A percentile compares a stretch with the other conserved stretches of the same genome.
Conservation (phyloP, 2,113 vertebrate genomes). For the Seriola aureovittata region DNA sequence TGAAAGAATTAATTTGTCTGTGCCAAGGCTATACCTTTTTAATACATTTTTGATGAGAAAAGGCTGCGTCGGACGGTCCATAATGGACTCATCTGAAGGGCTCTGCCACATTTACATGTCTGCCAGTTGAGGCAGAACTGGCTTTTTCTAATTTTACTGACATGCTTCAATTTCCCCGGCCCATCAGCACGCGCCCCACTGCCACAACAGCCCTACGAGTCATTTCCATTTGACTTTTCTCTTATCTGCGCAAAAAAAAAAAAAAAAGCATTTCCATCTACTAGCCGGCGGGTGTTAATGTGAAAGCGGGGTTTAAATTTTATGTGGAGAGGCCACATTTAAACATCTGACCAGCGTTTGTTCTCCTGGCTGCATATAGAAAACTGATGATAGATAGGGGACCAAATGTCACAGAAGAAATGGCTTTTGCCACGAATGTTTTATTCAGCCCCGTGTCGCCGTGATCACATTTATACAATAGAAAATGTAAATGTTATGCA, state of each 20-base stretch:
- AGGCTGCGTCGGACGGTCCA: constrained; percentile 61
- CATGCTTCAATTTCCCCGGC: constrained; percentile 82
- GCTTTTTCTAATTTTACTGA: constrained; percentile 82
- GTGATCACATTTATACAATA: constrained; percentile 83
- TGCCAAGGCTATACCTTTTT: constrained; percentile 69
- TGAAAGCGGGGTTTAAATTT: constrained; percentile 81
- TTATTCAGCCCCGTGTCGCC: constrained; percentile 76
- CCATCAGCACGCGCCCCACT: constrained; percentile 68
- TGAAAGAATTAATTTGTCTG: constrained; percentile 69
- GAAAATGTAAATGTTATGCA: constrained; percentile 86
- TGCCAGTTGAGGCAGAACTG: constrained; percentile 56
- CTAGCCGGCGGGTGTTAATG: constrained; percentile 82
- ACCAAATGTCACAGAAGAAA: constrained; percentile 85
- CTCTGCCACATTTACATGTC: constrained; percentile 79
- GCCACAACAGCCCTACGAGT: constrained; percentile 74
- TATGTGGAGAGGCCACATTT: constrained; percentile 81
- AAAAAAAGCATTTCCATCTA: constrained; percentile 81
- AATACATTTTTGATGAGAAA: constrained; percentile 79
- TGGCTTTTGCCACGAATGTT: constrained; percentile 84
- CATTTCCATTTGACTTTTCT: constrained; percentile 87
- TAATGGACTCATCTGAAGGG: constrained; percentile 69
- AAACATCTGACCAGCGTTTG: constrained; percentile 84
- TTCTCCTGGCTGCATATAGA: constrained; percentile 79
- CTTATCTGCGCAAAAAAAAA: constrained; percentile 75
- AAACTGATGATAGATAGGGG: constrained; percentile 83